Percentiles rank a stretch among this genome's conserved stretches.
These are phyloP conservation scores for Chymomyza procnemis DNA, from an alignment of 2,888 invertebrate genomes.

Conservation along the genomic window DNA sequence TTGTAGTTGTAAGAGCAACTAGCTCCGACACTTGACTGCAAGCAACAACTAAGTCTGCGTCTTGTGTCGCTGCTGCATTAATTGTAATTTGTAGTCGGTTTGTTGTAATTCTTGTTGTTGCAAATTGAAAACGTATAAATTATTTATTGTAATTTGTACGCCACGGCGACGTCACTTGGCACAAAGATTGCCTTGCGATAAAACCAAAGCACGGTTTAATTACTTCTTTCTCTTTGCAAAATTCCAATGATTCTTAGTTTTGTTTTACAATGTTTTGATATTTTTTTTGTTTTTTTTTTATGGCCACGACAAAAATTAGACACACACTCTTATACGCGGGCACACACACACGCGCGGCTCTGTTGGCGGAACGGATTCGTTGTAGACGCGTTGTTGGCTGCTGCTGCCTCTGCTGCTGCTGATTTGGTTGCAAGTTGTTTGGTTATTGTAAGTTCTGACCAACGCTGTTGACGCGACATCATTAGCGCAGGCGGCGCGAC, in stretches of 20 bases:
- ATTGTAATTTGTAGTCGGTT: neutral
- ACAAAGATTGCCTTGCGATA: slow-evolving; percentile 33
- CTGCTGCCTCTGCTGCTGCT: slow-evolving; percentile 11
- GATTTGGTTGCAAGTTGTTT: slow-evolving; percentile 15
- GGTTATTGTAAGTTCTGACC: slow-evolving; percentile 13
- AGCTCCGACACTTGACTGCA: slow-evolving; percentile 5
- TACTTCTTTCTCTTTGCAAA: slow-evolving; percentile 25
- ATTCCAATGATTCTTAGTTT: slow-evolving; percentile 13
- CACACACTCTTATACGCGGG: slow-evolving; percentile 41
- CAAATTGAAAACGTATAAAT: slow-evolving; percentile 16
- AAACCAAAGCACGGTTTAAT: slow-evolving; percentile 57
- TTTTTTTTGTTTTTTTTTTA: slow-evolving; percentile 20
- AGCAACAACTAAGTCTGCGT: neutral
- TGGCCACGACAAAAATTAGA: slow-evolving; percentile 54
- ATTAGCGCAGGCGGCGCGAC: slow-evolving; percentile 58
- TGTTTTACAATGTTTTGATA: slow-evolving; percentile 24
- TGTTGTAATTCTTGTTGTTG: slow-evolving; percentile 16
- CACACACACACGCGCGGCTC: slow-evolving; percentile 20
- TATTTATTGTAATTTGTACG: slow-evolving; percentile 51
- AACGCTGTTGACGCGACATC: slow-evolving; percentile 57
- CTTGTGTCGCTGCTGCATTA: neutral
- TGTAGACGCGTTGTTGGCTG: slow-evolving; percentile 30
- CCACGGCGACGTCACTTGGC: neutral
- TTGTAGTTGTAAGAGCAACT: neutral
- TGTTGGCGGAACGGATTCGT: slow-evolving; percentile 55